Evolutionary conservation across 2,113 vertebrate species (phyloP).

Genomic region (Chrysemys picta): DNA sequence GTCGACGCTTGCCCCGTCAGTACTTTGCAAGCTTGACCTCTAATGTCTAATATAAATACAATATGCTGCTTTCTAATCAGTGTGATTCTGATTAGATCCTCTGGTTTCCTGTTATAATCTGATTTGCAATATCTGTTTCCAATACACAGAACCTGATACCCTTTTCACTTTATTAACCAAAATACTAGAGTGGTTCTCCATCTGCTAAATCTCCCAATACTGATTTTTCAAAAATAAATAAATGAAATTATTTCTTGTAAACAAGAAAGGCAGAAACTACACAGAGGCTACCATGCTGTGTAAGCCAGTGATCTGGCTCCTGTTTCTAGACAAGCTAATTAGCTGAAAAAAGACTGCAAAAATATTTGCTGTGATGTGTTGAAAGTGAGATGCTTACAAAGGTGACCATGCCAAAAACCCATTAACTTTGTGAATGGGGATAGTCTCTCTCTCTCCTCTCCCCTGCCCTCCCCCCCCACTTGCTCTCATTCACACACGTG

Average conservation of each 20-base stretch:
- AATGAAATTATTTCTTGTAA: neutral
- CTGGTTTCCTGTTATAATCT: neutral
- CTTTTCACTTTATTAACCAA: neutral
- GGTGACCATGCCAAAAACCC: fast-evolving
- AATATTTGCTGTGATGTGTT: neutral
- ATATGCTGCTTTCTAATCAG: neutral
- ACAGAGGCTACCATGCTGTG: neutral
- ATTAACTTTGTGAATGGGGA: neutral
- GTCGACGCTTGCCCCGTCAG: too few relatives aligned
- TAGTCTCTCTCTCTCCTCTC: neutral
- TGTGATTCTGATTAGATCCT: neutral
- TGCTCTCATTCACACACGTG: neutral
- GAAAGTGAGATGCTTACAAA: neutral
- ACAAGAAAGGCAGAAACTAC: neutral
- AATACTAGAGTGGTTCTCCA: neutral
- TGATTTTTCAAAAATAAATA: neutral
- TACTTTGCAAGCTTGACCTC: neutral
- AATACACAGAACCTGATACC: neutral
- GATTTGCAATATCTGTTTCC: neutral
- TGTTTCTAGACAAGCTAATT: neutral
- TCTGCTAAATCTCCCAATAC: neutral
- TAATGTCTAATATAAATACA: neutral
- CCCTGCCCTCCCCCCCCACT: neutral
- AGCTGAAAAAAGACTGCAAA: neutral
- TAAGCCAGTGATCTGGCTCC: neutral